Evolutionary conservation across 1,140 invertebrate species (phyloP).

Genomic region (Amphibalanus amphitrite): DNA sequence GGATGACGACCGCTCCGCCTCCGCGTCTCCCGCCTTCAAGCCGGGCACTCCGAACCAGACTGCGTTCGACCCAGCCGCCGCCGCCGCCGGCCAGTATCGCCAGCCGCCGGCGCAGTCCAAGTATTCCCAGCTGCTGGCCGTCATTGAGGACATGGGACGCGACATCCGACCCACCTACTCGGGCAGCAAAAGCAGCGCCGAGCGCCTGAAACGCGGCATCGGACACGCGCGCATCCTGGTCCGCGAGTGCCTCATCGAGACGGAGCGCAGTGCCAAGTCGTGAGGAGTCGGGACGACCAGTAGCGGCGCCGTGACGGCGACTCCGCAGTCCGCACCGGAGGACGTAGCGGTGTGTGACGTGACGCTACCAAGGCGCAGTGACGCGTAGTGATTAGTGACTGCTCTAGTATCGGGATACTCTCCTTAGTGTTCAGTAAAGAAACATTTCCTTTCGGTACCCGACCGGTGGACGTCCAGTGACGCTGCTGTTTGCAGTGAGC

Average conservation of each 20-base stretch:
- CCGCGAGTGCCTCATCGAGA: conserved; percentile 88
- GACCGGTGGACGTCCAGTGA: too few species aligned
- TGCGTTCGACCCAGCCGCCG: not conserved
- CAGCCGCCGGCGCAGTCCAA: conserved; percentile 40
- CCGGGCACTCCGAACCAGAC: not conserved
- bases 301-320: not conserved
- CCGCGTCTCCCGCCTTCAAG: not conserved
- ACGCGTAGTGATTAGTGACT: too few species aligned
- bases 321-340: too few species aligned
- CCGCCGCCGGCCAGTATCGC: conserved; percentile 14
- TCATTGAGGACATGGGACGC: conserved; percentile 92
- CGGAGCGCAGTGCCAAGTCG: conserved; percentile 40
- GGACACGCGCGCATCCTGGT: conserved; percentile 86
- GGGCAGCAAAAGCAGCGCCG: conserved; percentile 79
- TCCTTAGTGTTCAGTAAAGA: not conserved
- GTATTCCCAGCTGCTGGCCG: conserved; percentile 78
- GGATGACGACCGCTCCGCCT: not conserved
- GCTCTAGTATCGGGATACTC: too few species aligned
- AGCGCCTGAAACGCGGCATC: conserved; percentile 83
- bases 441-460: too few species aligned
- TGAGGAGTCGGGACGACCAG: too few species aligned
- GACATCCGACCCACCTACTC: conserved; percentile 95
- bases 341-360: too few species aligned
- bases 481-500: not conserved
- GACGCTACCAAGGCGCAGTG: too few species aligned